phyloP scores from a whole-genome alignment of 2,888 invertebrate genomes.

The Trissolcus japonicus region DNA sequence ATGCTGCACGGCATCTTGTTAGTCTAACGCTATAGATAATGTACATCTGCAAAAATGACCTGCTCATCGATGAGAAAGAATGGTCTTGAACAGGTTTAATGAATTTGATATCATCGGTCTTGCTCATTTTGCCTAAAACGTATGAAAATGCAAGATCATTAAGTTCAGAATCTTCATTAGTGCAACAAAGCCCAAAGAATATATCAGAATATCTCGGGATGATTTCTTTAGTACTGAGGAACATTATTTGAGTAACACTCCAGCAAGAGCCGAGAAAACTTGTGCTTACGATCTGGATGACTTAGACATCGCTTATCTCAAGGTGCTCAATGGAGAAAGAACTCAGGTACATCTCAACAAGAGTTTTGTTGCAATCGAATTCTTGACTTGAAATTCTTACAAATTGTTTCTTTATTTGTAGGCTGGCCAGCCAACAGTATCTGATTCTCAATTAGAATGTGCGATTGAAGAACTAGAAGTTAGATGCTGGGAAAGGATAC shows the following conservation, averaged over 20 bases:
- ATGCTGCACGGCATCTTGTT: no score
- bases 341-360: slow-evolving; percentile 77
- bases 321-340: slow-evolving; percentile 90
- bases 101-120: no score
- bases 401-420: slow-evolving; percentile 51
- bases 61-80: no score
- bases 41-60: no score
- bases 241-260: slow-evolving; percentile 91
- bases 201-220: slow-evolving; percentile 92
- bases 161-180: no score
- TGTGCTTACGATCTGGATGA: slow-evolving; percentile 98
- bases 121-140: no score
- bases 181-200: slow-evolving; percentile 95
- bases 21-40: no score
- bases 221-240: slow-evolving; percentile 89
- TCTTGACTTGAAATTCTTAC: not conserved
- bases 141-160: no score
- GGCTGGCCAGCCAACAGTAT: slow-evolving; percentile 84
- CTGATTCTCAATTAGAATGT: slow-evolving; percentile 92
- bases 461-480: slow-evolving; percentile 95
- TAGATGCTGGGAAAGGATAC: slow-evolving; percentile 95
- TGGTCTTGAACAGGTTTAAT: no score
- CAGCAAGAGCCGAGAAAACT: slow-evolving; percentile 91
- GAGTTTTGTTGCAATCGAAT: not conserved
- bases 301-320: slow-evolving; percentile 93